Base-by-base conservation (phyloP, 2,888 invertebrate genomes). In the Crossocerus cetratus region DNA sequence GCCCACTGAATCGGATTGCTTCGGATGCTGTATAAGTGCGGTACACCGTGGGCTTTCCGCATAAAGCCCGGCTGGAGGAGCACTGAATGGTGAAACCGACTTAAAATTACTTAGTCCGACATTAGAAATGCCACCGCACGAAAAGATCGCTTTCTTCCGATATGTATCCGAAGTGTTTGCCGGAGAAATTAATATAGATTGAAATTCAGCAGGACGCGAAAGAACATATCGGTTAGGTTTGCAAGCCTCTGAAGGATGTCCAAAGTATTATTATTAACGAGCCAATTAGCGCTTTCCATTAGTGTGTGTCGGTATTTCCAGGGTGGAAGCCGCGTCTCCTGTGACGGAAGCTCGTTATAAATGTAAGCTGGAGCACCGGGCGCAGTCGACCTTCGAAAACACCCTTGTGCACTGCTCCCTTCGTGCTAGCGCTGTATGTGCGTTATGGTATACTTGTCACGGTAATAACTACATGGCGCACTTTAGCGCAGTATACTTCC, bases 241-340 rank as follows among this genome's bases (percentile, higher is more conserved):
- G 53, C 65, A 60, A 71, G 57, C 61, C 62, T 43, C 32, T 45
- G 57, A 70, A 23, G 54, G 60, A 58, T 66, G 58, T 55, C 57
- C 44, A 66, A 53, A 45, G 20, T 69, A 72, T 75, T 67, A 73
- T 80, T 80, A 83, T 80, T 76, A 78, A 81, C 69, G 72, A 73
- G 57, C 67, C 80, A 81, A 82, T 84, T 83, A 77, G 66, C 61
- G 65, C 60, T 76, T 78, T 71, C 78, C 72, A 69, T 81, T 72
- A 76, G 23, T 18, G n/a, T 3, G 23, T 14, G 22, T 49, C 23
- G 58, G 61, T 18, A 56, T 74, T 71, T 72, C 45, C 56, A 45
- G 14, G 5, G 13, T 49, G n/a, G n/a, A 13, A 20, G 21, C 42
- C 16, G 5, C 55, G 43, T 70, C 42, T 49, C 14, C 2, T 13